Evolutionary conservation across 2,113 vertebrate genomes (phyloP).

Genomic region (Cavia aperea): DNA sequence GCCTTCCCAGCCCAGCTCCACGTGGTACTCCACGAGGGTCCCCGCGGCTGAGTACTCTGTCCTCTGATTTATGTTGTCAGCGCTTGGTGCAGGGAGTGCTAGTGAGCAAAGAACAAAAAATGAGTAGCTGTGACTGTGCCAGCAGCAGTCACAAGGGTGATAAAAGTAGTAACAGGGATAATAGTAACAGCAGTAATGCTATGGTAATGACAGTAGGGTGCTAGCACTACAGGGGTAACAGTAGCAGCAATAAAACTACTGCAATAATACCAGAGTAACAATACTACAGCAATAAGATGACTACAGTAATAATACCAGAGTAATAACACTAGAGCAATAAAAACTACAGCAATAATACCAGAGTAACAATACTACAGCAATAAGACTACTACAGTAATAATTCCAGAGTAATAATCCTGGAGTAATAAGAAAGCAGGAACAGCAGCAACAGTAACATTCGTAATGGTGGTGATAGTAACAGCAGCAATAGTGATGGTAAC

Average conservation of each 20-base stretch:
- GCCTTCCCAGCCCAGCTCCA: neutral
- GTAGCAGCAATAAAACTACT: neutral
- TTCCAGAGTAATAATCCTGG: too few species aligned
- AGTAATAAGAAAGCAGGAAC: too few species aligned
- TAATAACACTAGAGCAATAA: too few species aligned
- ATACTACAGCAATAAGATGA: neutral
- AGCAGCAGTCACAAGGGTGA: neutral
- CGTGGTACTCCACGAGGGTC: neutral
- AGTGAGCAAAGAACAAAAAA: neutral
- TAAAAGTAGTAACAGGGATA: too few species aligned
- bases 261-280: too few species aligned
- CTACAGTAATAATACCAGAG: neutral
- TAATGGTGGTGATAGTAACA: too few species aligned
- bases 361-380: too few species aligned
- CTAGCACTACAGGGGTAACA: neutral
- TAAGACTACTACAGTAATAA: too few species aligned
- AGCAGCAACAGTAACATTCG: too few species aligned
- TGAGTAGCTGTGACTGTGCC: neutral
- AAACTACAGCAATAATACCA: too few species aligned
- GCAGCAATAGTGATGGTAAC: too few species aligned
- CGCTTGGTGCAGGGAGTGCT: neutral
- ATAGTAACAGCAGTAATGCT: neutral
- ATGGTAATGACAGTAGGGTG: too few species aligned
- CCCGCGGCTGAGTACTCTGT: neutral
- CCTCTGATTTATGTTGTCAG: neutral